Evolutionary conservation across 2,797 vertebrate genomes (phyloP), one percentile per base, ranked within the genome.

Genomic region (Silurus aristotelis): DNA sequence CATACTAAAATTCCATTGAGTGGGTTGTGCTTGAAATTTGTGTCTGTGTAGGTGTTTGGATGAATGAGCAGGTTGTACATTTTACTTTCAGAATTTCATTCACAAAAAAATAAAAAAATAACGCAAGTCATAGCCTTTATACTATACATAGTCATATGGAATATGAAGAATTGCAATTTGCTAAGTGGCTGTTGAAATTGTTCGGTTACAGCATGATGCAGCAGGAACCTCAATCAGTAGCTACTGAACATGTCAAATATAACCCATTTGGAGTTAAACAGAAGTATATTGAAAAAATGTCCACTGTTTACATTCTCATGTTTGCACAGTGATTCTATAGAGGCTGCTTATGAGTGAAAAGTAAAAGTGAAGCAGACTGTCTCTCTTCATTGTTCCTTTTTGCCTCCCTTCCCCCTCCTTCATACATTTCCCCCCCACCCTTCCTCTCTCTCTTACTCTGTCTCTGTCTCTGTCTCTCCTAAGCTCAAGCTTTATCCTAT

Each of bases 371-470:
- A 86, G 81, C 84, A 80, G 48, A 76, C 83, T 80, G 82, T 75
- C 81, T 88, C 72, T 87, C 52, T 22, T 87, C 84, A 86, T 86
- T 87, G 89, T 87, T 89, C 68, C 68, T 81, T 80, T 61, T 46
- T 82, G 64, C 55, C 71, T 83, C 84, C 84, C 87, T 80, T 87
- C 86, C 88, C 86, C 83, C 70, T 67, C 48, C 56, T 70, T 63
- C 66, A 72, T 67, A 64, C 38, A 67, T 80, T 67, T 25, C 48
- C 72, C 78, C 78, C 75, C 43, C 80, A 73, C 31, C 84, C 85
- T 86, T 72, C 64, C 73, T 86, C 85, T 80, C 38, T 60, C 80
- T 73, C 82, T 43, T 52, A 68, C 66, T 68, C 20, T 71, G 81
- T 73, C 66, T 31, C 58, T 73, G n/a, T 71, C 83, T 73, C 66